phyloP scores from a whole-genome alignment of 2,113 vertebrate species.

The Mastomys natalensis region DNA sequence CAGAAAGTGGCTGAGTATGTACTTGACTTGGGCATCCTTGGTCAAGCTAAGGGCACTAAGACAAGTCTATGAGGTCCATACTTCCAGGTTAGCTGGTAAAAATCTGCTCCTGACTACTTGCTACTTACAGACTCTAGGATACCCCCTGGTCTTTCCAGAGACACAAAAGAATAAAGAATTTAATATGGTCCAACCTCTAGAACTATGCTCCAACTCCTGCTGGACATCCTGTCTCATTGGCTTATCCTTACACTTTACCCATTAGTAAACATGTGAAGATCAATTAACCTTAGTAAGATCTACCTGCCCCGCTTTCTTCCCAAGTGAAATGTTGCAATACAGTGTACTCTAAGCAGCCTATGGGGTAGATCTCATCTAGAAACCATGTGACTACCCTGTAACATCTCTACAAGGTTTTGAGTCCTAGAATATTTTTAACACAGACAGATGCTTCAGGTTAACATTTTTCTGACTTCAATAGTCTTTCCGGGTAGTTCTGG shows the following conservation, averaged over 20 bases:
- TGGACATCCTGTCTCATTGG: neutral
- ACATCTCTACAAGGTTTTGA: neutral
- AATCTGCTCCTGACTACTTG: neutral
- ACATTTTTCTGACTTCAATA: neutral
- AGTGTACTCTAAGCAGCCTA: neutral
- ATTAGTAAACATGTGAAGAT: neutral
- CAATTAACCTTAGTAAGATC: neutral
- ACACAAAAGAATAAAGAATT: neutral
- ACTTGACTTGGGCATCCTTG: conserved; percentile 72
- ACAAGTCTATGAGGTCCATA: neutral
- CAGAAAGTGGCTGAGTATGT: conserved; percentile 98
- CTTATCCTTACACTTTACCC: neutral
- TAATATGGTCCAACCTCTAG: neutral
- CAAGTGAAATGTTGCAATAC: neutral
- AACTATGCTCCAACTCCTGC: neutral
- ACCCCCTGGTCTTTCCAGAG: neutral
- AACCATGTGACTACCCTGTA: neutral
- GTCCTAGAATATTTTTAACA: neutral
- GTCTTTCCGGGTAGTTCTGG: conserved; percentile 3
- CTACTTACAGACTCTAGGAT: neutral
- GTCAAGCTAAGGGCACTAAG: conserved; percentile 50
- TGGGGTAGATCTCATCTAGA: neutral
- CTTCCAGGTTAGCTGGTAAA: neutral
- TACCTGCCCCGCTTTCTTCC: conserved; percentile 2
- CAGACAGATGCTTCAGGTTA: neutral